phyloP scores from a whole-genome alignment of 2,113 vertebrate genomes.

The Cardinalis cardinalis region DNA sequence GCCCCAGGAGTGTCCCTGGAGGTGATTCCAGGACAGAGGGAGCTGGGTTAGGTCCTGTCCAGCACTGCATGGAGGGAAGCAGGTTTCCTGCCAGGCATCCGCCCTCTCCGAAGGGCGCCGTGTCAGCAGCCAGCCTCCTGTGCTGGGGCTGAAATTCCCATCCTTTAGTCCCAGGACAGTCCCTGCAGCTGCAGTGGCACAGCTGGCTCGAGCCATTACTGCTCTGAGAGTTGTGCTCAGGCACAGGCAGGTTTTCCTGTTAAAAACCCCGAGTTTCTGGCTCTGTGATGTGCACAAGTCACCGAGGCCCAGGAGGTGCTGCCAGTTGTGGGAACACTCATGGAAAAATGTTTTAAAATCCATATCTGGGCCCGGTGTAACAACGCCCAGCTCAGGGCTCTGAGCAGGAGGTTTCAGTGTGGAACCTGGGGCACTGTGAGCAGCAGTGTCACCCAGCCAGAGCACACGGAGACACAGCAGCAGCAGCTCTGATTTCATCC shows the following conservation, averaged over 20 bases:
- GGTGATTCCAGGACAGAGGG: background rate
- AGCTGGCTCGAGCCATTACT: background rate
- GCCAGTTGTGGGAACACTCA: background rate
- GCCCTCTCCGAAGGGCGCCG: fast-evolving
- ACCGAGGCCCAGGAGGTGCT: fast-evolving
- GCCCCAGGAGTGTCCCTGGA: background rate
- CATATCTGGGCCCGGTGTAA: fast-evolving
- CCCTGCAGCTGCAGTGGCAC: background rate
- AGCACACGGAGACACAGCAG: fast-evolving
- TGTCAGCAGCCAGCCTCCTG: background rate
- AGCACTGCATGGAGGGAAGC: background rate
- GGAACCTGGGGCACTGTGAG: fast-evolving
- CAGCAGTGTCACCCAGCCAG: background rate
- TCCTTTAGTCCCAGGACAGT: background rate
- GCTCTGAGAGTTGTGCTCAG: fast-evolving
- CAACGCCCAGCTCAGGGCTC: background rate
- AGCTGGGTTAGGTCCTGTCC: background rate
- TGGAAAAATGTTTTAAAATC: background rate
- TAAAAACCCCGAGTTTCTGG: background rate
- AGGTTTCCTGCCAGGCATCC: background rate
- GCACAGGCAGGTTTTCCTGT: background rate
- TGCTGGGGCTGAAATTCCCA: fast-evolving
- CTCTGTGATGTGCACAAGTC: fast-evolving
- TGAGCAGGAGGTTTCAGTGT: fast-evolving
- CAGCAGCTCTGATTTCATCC: background rate